Evolutionary conservation across 2,797 vertebrate genomes (phyloP), one percentile per base, ranked within the genome.

Genomic region (Sebastes steindachneri): DNA sequence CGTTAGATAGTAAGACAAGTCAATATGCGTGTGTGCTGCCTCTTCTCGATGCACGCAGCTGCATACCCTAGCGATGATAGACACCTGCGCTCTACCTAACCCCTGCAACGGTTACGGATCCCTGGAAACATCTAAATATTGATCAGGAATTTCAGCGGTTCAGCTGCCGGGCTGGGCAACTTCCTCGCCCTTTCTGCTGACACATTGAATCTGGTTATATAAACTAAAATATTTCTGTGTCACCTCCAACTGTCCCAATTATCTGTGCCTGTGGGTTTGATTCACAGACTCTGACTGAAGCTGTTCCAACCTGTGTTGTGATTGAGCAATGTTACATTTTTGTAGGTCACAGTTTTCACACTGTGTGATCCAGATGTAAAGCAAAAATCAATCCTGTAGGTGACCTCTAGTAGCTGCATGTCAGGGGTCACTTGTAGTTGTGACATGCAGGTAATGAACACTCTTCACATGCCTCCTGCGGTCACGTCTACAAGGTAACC

Each of bases 51-150:
- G 90, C 94, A 95, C 86, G 85, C 92, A 95, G 74, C 83, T 80
- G 78, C 93, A 94, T 93, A 94, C 85, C 71, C 83, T 31, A 37
- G 68, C 3, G 31, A 75, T 95, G 94, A 93, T 87, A 71, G 90
- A 94, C 84, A 90, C 80, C 73, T 88, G 82, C 82, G 88, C 92
- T 91, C 89, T 90, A 76, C 77, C 77, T 55, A 77, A 84, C 57
- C 55, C 53, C 64, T 90, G 55, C 31, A 59, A 33, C 21, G 37
- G 70, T 69, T 77, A 31, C 17, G 25, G 71, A 77, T 88, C 84
- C 87, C 70, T 94, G 84, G 90, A 93, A 90, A 95, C 88, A 88
- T 55, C 77, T 82, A 89, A 89, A 91, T 94, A 92, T 91, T 94
- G 83, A 86, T 78, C 23, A 41, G 60, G 79, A 77, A 69, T 82